Evolutionary conservation across 92 coral and sea anemone species (phyloP).

Genomic region (Parazoanthus darwini): DNA sequence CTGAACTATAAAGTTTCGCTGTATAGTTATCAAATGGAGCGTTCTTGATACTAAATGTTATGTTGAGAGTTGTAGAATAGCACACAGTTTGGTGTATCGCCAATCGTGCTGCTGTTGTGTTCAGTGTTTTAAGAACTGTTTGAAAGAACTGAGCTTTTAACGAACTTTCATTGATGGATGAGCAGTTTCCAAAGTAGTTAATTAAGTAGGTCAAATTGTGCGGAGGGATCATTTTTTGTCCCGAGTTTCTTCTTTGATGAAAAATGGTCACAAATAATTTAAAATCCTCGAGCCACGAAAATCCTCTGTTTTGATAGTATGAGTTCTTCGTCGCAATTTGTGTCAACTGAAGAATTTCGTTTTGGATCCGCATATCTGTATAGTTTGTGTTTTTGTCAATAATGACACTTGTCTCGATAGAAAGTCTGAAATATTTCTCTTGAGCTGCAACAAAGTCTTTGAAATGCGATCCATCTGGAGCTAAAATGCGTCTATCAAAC

Average conservation of each 20-base stretch:
- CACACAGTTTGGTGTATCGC: background rate
- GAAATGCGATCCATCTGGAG: constrained; percentile 75
- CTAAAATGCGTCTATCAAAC: constrained; percentile 66
- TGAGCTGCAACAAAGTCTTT: constrained; percentile 49
- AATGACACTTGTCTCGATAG: constrained; percentile 58
- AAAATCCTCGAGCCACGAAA: constrained; percentile 6
- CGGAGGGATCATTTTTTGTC: background rate
- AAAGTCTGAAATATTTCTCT: constrained; percentile 54
- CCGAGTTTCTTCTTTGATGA: background rate
- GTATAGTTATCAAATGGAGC: background rate
- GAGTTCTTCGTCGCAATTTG: constrained; percentile 30
- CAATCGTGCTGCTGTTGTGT: background rate
- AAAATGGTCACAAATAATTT: constrained; percentile 26
- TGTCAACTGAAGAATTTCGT: no score
- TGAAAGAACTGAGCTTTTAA: background rate
- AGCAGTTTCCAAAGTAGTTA: background rate
- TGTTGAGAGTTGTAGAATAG: background rate
- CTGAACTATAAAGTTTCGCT: background rate
- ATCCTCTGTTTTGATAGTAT: background rate
- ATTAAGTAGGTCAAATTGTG: background rate
- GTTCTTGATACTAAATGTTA: background rate
- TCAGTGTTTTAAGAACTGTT: background rate
- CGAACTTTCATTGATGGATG: background rate
- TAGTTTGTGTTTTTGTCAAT: constrained; percentile 44
- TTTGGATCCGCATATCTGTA: background rate